A percentile compares a stretch with the other conserved stretches of the same genome.
phyloP scores from a whole-genome alignment of 2,888 invertebrate species.

The Agrochola circellaris region DNA sequence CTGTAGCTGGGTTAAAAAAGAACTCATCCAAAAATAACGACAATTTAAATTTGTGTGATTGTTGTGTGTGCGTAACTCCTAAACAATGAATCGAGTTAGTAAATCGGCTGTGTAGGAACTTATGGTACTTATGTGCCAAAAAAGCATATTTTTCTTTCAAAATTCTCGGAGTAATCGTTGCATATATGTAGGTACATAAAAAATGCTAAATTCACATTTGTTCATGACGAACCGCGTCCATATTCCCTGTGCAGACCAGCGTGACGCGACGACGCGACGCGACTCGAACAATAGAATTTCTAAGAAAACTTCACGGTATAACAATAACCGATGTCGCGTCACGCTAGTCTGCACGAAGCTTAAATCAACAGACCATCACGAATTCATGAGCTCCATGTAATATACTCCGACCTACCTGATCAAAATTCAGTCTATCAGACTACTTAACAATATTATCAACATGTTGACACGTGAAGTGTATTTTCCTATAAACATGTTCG shows the following conservation, averaged over 20 bases:
- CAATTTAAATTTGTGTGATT: too few species aligned
- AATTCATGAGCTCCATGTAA: neutral
- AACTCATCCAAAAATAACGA: neutral
- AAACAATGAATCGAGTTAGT: neutral
- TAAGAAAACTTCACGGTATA: too few species aligned
- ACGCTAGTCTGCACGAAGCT: too few species aligned
- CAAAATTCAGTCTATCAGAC: conserved; percentile 1
- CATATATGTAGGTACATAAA: too few species aligned
- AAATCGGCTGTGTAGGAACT: neutral
- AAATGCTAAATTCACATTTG: too few species aligned
- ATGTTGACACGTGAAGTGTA: conserved; percentile 63
- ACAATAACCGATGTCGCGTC: too few species aligned
- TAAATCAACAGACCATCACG: neutral
- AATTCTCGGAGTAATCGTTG: too few species aligned
- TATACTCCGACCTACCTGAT: neutral
- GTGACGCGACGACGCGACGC: too few species aligned
- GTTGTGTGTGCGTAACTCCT: too few species aligned
- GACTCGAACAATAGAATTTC: too few species aligned
- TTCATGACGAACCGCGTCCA: neutral
- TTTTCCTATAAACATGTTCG: conserved; percentile 64
- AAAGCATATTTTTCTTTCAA: neutral
- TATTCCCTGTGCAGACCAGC: neutral
- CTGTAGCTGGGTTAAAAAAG: neutral
- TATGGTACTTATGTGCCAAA: too few species aligned
- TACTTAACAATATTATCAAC: conserved; percentile 35